Evolutionary conservation across 1,140 invertebrate species (phyloP), one percentile per base, ranked within the genome.

Genomic region (Lysiphlebus fabarum): DNA sequence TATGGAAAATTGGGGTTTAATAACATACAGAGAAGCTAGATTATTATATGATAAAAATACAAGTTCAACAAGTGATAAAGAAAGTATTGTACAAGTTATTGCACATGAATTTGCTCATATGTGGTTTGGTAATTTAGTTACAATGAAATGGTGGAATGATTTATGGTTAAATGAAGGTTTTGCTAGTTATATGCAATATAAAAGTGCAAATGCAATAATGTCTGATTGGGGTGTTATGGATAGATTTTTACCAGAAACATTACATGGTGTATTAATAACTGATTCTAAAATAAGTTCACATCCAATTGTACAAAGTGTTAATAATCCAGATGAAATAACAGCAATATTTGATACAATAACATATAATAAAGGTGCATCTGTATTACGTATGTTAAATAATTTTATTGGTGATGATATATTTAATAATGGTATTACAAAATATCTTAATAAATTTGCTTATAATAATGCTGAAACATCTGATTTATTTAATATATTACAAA

Each of bases 141-240:
- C 92, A 9, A 87, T 94, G 85, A 82, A 87, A 63, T 96, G 93
- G 93, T 96, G 93, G 93, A 88, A 90, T 72, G 92, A 96, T 74
- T 78, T 96, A 0, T 96, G 93, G 92, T 78, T 96, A 7, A 95
- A 95, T 75, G 92, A 95, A 81, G 93, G 93, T 4, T 95, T 97
- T 71, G 93, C 93, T 7, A 86, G 85, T 5, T 96, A 88, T 70
- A 88, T 96, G 78, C 85, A 91, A 74, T 92, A 86, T 65, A 91
- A 93, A 75, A 88, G 89, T 43, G 81, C 88, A 5, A 78, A 88
- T 70, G 78, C 81, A 34, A 83, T 89, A 43, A 83, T 92, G 70
- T 86, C 88, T 2, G 84, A 90, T 34, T 96, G 92, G 91, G 84
- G 90, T 69, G 87, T 93, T 83, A 73, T 87, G 72, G 85, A 86